Evolutionary conservation across 2,797 vertebrate species (phyloP), one percentile per base, ranked within the genome.

Genomic region (Lerista edwardsae): DNA sequence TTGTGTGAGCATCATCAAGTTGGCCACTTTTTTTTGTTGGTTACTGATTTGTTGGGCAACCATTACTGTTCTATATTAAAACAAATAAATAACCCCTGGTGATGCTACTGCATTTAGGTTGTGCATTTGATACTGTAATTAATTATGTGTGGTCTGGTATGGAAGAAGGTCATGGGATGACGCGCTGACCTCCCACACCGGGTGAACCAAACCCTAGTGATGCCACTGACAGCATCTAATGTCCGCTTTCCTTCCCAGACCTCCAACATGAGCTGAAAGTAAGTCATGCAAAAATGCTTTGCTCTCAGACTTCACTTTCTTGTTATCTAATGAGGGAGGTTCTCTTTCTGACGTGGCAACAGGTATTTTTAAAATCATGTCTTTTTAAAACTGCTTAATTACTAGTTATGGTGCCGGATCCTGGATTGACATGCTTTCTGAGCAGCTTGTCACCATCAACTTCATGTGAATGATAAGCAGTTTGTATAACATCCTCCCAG

Each of bases 271-370:
- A 76, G 6, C 27, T 44, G 51, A 75, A 75, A 83, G 44, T 80
- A 87, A 85, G 65, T 47, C 51, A n/a, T n/a, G n/a, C n/a, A n/a
- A n/a, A 64, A 65, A 41, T 11, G 25, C 81, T 76, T 10, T 0
- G 0, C 44, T 10, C 39, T 7, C 4, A 15, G 2, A 15, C 81
- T 11, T 75, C 1, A 25, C 29, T 12, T 0, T 44, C 2, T 23
- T 0, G 2, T 80, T 81, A 21, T 5, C 36, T 12, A 21, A 23
- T n/a, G 21, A 21, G 2, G 10, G 1, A 29, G 12, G 27, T 74
- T 77, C 82, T 83, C 21, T 0, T 83, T 55, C 31, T 71, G 55
- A 0, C n/a, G 25, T 27, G 17, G 44, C 17, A 78, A 84, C 4
- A 72, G 23, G 27, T 6, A 8, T 36, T 47, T 27, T 14, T 80